These are phyloP conservation scores for Bombus terrestris DNA, from an alignment of 1,140 invertebrate genomes.

Conservation along the genomic window DNA sequence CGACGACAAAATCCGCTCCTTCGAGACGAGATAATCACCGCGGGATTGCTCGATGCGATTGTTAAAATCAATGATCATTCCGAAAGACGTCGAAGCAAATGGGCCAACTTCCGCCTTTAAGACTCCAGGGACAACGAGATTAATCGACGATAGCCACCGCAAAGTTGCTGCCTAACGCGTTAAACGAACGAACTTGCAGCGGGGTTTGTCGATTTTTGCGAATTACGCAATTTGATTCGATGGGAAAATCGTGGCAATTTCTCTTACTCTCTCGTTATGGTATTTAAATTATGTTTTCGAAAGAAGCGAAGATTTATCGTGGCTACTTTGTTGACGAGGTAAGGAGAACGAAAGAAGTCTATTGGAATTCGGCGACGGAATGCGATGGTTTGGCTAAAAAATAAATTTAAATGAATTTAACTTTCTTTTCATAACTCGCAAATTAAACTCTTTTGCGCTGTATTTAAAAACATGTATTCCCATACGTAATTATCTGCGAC, in stretches of 20 bases:
- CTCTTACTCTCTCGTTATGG: not conserved
- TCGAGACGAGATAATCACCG: constrained; percentile 42
- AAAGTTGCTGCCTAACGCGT: not conserved
- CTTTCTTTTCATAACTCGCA: too few relatives aligned
- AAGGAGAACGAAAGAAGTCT: not conserved
- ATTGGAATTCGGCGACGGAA: too few relatives aligned
- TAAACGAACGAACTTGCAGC: not conserved
- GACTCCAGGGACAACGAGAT: not conserved
- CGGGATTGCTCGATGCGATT: constrained; percentile 11
- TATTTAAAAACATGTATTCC: too few relatives aligned
- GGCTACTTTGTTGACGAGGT: not conserved
- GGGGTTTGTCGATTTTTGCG: not conserved
- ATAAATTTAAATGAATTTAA: too few relatives aligned
- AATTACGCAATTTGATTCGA: not conserved
- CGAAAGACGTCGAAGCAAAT: constrained; percentile 19
- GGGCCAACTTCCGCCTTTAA: not conserved
- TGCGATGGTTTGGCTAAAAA: too few relatives aligned
- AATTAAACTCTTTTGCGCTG: too few relatives aligned
- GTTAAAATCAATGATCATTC: constrained; percentile 36
- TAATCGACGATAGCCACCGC: constrained; percentile 8
- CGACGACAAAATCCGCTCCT: not conserved
- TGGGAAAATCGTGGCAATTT: too few relatives aligned
- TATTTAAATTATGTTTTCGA: not conserved
- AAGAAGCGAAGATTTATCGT: too few relatives aligned
- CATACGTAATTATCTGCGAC: too few relatives aligned